phyloP scores from a whole-genome alignment of 2,113 vertebrate species.

The Serilophus lunatus region DNA sequence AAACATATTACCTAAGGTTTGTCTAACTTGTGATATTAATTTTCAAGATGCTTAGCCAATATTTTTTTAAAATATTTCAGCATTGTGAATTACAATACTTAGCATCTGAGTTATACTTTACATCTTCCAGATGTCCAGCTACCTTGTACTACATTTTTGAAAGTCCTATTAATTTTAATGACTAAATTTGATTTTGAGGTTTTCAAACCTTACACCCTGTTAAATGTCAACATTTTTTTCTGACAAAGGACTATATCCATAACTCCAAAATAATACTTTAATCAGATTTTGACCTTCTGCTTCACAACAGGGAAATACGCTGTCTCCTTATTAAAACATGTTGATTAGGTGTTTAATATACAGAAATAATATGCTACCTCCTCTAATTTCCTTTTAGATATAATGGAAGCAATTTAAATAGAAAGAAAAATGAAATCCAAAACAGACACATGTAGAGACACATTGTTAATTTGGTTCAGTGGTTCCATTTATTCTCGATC shows the following conservation, averaged over 20 bases:
- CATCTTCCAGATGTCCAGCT: neutral
- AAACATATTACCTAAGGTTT: neutral
- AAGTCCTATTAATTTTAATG: neutral
- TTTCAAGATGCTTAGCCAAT: neutral
- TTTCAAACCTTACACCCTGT: neutral
- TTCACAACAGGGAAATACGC: neutral
- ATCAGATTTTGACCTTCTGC: neutral
- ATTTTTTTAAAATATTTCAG: neutral
- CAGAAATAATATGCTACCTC: neutral
- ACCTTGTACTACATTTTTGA: neutral
- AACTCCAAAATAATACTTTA: neutral
- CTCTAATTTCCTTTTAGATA: neutral
- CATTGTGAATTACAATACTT: neutral
- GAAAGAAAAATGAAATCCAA: neutral
- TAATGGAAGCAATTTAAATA: neutral
- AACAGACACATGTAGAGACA: neutral
- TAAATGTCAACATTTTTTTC: neutral
- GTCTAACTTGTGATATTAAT: neutral
- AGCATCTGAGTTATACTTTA: neutral
- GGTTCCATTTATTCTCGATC: neutral
- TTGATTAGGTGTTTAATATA: neutral
- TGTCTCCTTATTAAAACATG: neutral
- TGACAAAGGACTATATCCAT: neutral
- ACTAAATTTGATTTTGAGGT: neutral
- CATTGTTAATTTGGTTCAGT: neutral